Evolutionary conservation across 2,888 invertebrate species (phyloP), one percentile per base, ranked within the genome.

Genomic region (Acleris laterana): DNA sequence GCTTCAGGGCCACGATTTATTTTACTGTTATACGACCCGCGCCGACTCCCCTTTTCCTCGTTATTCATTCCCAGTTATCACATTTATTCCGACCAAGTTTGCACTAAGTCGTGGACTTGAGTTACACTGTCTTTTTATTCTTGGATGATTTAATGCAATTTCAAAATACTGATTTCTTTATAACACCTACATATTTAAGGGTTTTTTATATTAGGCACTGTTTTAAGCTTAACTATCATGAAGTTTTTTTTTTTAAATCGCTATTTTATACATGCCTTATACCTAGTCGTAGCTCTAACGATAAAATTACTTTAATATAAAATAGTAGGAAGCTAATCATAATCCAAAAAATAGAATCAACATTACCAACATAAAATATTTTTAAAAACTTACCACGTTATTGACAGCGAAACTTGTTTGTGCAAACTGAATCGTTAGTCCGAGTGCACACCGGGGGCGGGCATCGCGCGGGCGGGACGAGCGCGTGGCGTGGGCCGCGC

Each of bases 401-500:
- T 22, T 60, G 42, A 57, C 32, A 28, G 20, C 32, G 49, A 44
- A 56, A 55, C 3, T 62, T 11, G 61, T 38, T 38, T 57, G 16
- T 57, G 61, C 19, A 58, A 56, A 44, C 55, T 38, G 38, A 38
- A 38, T 38, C 49, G 22, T 52, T 65, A 56, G 17, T 56, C 57
- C 22, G 57, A 11, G 57, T 25, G 22, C 60, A 57, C 56, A 19
- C 42, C 16, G 48, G 38, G 28, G 61, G 56, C 44, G 55, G 28
- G 38, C 66, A 66, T 62, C 20, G 28, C 49, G 58, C 3, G 20
- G 56, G n/a, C 68, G 69, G 76, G 72, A 72, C 87, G 83, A 71
- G 81, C 88, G 81, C 82, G 81, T 87, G 75, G 81, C 87, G 81
- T 83, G 79, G 83, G 76, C 80, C 80, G 79, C 85, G 89, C 87